These are phyloP conservation scores for Oncorhynchus kisutch DNA, from an alignment of 2,113 vertebrate genomes.

Conservation along the genomic window DNA sequence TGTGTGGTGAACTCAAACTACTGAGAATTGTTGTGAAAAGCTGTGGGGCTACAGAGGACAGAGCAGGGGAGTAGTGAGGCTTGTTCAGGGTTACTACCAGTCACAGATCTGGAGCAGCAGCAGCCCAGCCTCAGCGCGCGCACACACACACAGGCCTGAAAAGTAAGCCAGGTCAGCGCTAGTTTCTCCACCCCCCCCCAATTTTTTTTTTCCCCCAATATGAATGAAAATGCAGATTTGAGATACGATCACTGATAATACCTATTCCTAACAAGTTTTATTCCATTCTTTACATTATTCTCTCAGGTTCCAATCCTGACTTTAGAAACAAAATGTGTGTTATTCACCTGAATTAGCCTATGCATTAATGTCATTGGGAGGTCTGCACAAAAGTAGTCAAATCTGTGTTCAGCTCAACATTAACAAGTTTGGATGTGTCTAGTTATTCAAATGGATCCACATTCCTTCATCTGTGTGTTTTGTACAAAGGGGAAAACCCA, in stretches of 20 bases:
- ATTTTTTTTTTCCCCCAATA: background rate
- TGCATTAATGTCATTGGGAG: too few species aligned
- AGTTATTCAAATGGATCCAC: background rate
- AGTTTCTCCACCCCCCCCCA: constrained; percentile 2
- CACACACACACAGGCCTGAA: constrained; percentile 17
- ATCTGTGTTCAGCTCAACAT: too few species aligned
- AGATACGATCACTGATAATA: background rate
- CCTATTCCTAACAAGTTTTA: too few species aligned
- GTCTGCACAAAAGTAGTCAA: too few species aligned
- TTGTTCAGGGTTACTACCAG: constrained; percentile 26
- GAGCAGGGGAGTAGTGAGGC: background rate
- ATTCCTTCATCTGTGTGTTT: background rate
- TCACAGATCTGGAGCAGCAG: constrained; percentile 17
- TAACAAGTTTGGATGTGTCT: background rate
- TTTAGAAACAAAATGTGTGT: too few species aligned
- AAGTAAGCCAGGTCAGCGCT: constrained; percentile 18
- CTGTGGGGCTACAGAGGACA: background rate
- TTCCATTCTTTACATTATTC: too few species aligned
- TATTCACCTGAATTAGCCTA: too few species aligned
- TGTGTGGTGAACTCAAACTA: constrained; percentile 52
- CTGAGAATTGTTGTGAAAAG: constrained; percentile 2
- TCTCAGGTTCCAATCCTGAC: too few species aligned
- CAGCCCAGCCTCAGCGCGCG: constrained; percentile 8
- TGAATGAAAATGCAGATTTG: background rate
- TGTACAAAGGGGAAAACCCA: background rate